A percentile compares a stretch with the other conserved stretches of the same genome.
Conservation (phyloP, 2,888 invertebrate species). For the Campoplex capitator region DNA sequence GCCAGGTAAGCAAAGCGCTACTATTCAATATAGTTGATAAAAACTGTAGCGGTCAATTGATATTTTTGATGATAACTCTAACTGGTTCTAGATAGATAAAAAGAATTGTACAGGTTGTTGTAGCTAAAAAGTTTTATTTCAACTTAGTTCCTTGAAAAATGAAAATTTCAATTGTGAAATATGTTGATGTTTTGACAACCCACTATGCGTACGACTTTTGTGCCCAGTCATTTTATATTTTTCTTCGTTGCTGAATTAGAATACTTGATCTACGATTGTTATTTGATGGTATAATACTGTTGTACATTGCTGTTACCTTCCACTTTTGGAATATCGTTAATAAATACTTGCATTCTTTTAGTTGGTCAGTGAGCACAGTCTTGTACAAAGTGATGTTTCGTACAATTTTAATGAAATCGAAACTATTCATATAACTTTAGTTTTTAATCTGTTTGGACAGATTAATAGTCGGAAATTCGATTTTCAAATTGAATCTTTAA, state of each 20-base stretch:
- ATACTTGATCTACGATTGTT: neutral
- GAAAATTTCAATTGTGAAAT: neutral
- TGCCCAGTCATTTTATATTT: neutral
- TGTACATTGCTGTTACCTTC: neutral
- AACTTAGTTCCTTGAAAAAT: neutral
- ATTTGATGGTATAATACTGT: neutral
- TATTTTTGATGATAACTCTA: neutral
- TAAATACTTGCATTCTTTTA: neutral
- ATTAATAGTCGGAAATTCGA: no score
- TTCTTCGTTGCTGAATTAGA: neutral
- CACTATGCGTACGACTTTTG: neutral
- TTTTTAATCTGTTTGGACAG: no score
- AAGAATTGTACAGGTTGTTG: neutral
- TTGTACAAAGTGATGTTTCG: no score
- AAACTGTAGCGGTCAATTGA: neutral
- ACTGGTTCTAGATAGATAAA: neutral
- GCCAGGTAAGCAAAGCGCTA: slow-evolving; percentile 10
- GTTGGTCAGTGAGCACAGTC: no score
- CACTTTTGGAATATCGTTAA: neutral
- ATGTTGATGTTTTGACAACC: neutral
- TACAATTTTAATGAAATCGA: no score
- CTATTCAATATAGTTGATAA: neutral
- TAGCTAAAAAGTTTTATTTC: neutral
- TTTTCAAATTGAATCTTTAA: no score
- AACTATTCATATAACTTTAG: no score